Conservation (phyloP, 2,113 vertebrate species). For the Delphinapterus leucas region DNA sequence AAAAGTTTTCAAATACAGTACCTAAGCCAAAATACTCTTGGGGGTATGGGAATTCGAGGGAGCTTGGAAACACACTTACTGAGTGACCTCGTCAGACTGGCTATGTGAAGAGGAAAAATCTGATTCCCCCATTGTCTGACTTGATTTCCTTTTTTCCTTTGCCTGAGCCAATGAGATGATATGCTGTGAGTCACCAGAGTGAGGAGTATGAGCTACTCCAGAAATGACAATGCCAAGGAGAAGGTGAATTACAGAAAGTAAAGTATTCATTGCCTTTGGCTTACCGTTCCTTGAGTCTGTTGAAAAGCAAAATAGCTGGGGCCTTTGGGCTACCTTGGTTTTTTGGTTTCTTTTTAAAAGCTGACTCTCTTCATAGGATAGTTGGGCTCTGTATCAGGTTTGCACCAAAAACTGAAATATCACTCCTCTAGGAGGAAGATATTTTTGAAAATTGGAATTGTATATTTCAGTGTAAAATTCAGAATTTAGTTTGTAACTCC, state of each 20-base stretch:
- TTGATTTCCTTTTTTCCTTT: slow-evolving; percentile 31
- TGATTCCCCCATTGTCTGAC: background rate
- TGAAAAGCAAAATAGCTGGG: background rate
- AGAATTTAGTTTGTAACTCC: slow-evolving; percentile 75
- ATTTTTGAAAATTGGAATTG: slow-evolving; percentile 80
- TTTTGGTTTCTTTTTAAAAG: slow-evolving; percentile 74
- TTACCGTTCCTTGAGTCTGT: background rate
- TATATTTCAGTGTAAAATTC: slow-evolving; percentile 76
- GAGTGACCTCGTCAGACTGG: background rate
- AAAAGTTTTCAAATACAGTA: background rate
- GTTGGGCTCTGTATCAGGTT: slow-evolving; percentile 77
- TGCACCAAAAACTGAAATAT: slow-evolving; percentile 78
- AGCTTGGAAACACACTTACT: background rate
- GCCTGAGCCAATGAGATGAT: background rate
- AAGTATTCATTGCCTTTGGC: background rate
- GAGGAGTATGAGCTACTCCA: background rate
- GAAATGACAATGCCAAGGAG: background rate
- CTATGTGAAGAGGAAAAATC: slow-evolving; percentile 17
- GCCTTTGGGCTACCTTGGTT: background rate
- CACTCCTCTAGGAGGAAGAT: slow-evolving; percentile 70
- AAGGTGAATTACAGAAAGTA: slow-evolving; percentile 24
- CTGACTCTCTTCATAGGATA: slow-evolving; percentile 79
- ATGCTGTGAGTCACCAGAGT: background rate
- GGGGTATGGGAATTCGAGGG: background rate
- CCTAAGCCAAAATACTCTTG: background rate